Base-by-base conservation (phyloP, 2,113 vertebrate genomes). In the Etheostoma spectabile region DNA sequence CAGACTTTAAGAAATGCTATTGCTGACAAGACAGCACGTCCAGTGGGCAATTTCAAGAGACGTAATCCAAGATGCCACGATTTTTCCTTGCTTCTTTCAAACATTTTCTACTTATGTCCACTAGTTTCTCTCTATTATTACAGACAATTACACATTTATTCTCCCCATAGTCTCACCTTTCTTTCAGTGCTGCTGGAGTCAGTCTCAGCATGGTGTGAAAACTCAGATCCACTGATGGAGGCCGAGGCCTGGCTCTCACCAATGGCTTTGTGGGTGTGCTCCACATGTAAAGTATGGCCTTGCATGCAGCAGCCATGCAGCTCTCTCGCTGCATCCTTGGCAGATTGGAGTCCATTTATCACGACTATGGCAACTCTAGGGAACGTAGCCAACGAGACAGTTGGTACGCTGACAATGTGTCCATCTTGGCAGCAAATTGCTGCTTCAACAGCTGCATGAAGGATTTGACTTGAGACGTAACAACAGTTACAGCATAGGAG, bases 281-380 rank as follows among this genome's bases (percentile, higher is more conserved):
- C 66, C 71, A 94, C 87, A 46, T 84, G 77, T 42, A 93, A 33
- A 67, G 76, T 22, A 0, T 19, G 64, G 27, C 86, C 89, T 22
- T 81, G 80, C 68, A 86, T 30, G 22, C 13, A 13, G 49, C 45
- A 24, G 11, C 90, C 92, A 6, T 90, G 75, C 80, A 94, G 80
- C 57, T 89, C 90, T 33, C 24, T 80, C 48, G 71, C 84, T 11
- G 92, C 92, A 62, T 56, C 70, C 30, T 89, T 76, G 0, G 92
- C 92, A 46, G 55, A 56, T 0, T 53, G 68, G 27, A 56, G 22
- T 30, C 75, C 89, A 45, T 48, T 75, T 5, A 91, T 27, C 15
- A 38, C 86, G 79, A 93, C 91, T 64, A 91, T 55, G 60, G 91
- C 92, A 79, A 85, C 83, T 53, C 94, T 94, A 24, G 21, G 80